Evolutionary conservation across 2,797 vertebrate genomes (phyloP), one percentile per base, ranked within the genome.

Genomic region (Jordanella pulchra): DNA sequence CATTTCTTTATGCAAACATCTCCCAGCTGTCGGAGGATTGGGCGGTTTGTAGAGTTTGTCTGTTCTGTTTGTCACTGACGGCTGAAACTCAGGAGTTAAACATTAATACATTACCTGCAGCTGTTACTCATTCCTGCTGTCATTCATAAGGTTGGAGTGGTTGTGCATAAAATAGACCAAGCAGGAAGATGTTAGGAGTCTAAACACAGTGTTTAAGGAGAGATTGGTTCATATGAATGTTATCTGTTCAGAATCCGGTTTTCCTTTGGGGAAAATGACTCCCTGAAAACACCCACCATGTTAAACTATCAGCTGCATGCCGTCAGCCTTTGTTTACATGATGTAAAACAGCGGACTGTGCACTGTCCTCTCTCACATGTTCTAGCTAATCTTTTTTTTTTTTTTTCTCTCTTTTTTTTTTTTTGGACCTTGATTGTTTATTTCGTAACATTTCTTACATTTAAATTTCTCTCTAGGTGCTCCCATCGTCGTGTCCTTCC

Each of bases 401-500:
- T 27, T 68, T 25, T 47, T 6, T 21, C 14, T 68, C 17, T 25
- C 25, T 68, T 25, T 47, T 6, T 21, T 17, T n/a, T n/a, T n/a
- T n/a, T n/a, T n/a, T n/a, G n/a, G 48, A 47, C 12, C 9, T 70
- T 27, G 14, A n/a, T 65, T 67, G 21, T 72, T 67, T 65, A 23
- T 13, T 27, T 12, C 3, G 48, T 27, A 68, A 67, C 28, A 0
- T 45, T 15, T n/a, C 71, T 80, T 27, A 79, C 48, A 65, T 60
- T 0, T 54, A 6, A 58, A 9, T 75, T 35, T 70, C 11, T 72
- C 15, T 75, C 4, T 28, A 96, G 95, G 94, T 25, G 95, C 95
- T 69, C 95, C 95, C 69, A 95, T 96, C 32, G 92, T 96, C 56
- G 93, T 96, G 63, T 96, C 95, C 7, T 96, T 95, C 87, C 95